These are phyloP conservation scores for Chrysemys picta DNA, from an alignment of 2,113 vertebrate species.

Conservation along the genomic window DNA sequence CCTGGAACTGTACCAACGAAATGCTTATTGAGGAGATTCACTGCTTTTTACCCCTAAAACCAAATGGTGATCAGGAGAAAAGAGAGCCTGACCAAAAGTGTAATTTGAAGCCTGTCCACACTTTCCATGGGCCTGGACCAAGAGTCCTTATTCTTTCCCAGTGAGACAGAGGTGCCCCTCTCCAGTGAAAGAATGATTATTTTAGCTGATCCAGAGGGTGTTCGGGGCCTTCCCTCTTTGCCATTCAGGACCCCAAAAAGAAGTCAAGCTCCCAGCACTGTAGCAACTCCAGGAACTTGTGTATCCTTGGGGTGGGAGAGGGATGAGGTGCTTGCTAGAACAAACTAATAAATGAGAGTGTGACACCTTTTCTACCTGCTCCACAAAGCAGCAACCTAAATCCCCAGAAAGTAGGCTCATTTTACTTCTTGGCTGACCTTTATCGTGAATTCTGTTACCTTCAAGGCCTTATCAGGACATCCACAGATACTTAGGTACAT, in stretches of 20 bases:
- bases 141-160: neutral
- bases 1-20: neutral
- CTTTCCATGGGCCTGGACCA: neutral
- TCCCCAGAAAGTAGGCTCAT: neutral
- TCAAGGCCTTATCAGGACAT: neutral
- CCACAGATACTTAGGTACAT: neutral
- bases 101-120: rapidly evolving
- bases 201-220: rapidly evolving
- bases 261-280: neutral
- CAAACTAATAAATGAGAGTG: rapidly evolving
- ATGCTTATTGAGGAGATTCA: neutral
- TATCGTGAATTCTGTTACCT: neutral
- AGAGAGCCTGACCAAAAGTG: neutral
- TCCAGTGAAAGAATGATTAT: neutral
- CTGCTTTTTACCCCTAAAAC: neutral
- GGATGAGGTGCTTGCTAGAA: neutral
- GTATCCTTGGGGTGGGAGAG: neutral
- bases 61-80: neutral
- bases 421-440: neutral
- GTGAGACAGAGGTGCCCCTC: neutral
- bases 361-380: neutral
- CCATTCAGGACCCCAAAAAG: neutral
- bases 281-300: neutral
- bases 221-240: rapidly evolving
- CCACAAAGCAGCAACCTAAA: neutral